A percentile compares a stretch with the other conserved stretches of the same genome.
Evolutionary conservation across 2,797 vertebrate species (phyloP).

Genomic region (Phrynocephalus guinanensis): DNA sequence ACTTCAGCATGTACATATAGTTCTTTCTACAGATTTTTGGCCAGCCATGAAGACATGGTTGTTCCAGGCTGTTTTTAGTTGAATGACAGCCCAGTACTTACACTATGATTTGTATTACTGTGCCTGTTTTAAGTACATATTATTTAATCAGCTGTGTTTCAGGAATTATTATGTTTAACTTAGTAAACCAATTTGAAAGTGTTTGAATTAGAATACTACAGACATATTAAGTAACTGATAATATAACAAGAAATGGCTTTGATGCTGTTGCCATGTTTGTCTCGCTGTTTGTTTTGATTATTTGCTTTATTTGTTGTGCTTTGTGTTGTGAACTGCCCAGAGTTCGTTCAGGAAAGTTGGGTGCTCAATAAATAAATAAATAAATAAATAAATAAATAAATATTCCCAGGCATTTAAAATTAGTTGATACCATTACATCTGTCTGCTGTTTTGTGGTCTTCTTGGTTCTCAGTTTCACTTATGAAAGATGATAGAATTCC

Average conservation of each 20-base stretch:
- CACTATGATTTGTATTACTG: not conserved
- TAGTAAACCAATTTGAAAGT: not conserved
- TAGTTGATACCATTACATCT: too few relatives aligned
- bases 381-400: too few relatives aligned
- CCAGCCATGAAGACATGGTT: not conserved
- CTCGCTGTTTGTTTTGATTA: too few relatives aligned
- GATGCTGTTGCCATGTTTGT: too few relatives aligned
- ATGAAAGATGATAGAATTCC: not conserved
- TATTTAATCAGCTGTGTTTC: not conserved
- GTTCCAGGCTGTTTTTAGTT: not conserved
- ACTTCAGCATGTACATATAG: not conserved
- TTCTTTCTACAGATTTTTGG: too few relatives aligned
- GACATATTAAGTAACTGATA: too few relatives aligned
- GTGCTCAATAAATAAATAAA: too few relatives aligned
- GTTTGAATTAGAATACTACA: not conserved
- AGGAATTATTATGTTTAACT: not conserved
- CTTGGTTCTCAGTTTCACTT: not conserved
- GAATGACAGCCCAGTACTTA: not conserved
- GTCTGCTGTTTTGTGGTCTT: not conserved
- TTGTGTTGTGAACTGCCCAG: too few relatives aligned
- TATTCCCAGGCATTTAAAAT: too few relatives aligned
- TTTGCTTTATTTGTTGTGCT: too few relatives aligned
- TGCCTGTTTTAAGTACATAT: not conserved
- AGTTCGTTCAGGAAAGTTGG: too few relatives aligned
- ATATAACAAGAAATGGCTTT: too few relatives aligned